phyloP scores from a whole-genome alignment of 1,140 invertebrate genomes.

The Holcopasites calliopsidis region DNA sequence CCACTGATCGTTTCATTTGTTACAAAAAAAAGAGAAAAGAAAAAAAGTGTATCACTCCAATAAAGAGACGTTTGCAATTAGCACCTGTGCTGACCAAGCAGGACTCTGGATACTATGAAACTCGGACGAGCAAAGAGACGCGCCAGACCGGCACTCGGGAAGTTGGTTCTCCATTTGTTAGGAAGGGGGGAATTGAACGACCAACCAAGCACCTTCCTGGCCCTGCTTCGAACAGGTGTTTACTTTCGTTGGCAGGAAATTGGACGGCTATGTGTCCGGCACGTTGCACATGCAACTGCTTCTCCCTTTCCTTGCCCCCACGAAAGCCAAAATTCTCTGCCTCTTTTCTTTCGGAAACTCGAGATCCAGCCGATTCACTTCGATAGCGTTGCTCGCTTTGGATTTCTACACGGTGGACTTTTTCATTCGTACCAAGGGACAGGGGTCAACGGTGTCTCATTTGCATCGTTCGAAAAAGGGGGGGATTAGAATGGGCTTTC shows the following conservation, averaged over 20 bases:
- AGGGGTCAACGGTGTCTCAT: too few species aligned
- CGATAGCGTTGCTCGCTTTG: too few species aligned
- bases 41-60: too few species aligned
- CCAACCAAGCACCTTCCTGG: slow-evolving; percentile 55
- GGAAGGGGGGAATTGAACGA: slow-evolving; percentile 48
- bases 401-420: too few species aligned
- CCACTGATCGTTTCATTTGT: neutral
- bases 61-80: too few species aligned
- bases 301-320: neutral
- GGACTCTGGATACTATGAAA: slow-evolving; percentile 53
- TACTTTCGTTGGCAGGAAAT: slow-evolving; percentile 55
- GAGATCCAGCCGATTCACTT: neutral
- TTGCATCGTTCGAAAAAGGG: too few species aligned
- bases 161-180: slow-evolving; percentile 48
- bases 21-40: too few species aligned
- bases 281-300: neutral
- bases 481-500: too few species aligned
- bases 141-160: slow-evolving; percentile 48
- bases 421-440: too few species aligned
- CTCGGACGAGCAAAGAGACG: slow-evolving; percentile 39
- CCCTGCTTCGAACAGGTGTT: slow-evolving; percentile 52
- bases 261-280: slow-evolving; percentile 15
- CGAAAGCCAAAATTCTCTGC: neutral
- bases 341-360: neutral
- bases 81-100: slow-evolving; percentile 31